Conservation (phyloP, 92 coral and sea anemone genomes). For the Porites divaricata region DNA sequence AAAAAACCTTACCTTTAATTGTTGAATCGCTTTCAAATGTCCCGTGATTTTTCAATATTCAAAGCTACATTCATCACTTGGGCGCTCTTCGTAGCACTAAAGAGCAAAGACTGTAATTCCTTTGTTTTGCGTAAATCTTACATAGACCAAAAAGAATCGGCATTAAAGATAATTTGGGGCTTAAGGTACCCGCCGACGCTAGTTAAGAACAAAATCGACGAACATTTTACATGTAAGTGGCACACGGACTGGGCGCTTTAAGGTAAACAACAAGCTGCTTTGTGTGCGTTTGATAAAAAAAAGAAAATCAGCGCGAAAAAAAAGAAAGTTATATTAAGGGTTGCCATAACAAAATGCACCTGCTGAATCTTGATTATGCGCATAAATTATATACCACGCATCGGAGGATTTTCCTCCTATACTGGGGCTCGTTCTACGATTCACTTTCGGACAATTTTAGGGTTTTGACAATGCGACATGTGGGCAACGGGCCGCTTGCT, state of each 20-base stretch:
- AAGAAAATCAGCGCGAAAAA: neutral
- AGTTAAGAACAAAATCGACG: neutral
- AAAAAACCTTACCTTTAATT: slow-evolving; percentile 18
- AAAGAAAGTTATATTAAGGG: neutral
- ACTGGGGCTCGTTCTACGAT: neutral
- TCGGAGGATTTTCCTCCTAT: neutral
- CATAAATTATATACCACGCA: slow-evolving; percentile 11
- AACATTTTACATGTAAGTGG: slow-evolving; percentile 24
- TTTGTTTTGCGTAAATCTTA: neutral
- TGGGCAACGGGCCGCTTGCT: no score
- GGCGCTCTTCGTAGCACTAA: neutral
- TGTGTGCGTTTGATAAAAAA: slow-evolving; percentile 8
- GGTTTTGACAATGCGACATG: no score
- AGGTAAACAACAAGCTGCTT: slow-evolving; percentile 1
- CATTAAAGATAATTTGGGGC: neutral
- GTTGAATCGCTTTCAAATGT: neutral
- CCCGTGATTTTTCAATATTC: neutral
- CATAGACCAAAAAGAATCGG: neutral
- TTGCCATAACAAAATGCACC: slow-evolving; percentile 41
- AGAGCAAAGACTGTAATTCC: slow-evolving; percentile 14
- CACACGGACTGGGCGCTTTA: neutral
- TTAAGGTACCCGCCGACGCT: neutral
- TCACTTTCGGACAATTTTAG: no score
- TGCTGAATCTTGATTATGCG: slow-evolving; percentile 18
- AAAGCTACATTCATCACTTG: neutral